phyloP scores from a whole-genome alignment of 2,888 invertebrate genomes.

The Cephalotes varians region DNA sequence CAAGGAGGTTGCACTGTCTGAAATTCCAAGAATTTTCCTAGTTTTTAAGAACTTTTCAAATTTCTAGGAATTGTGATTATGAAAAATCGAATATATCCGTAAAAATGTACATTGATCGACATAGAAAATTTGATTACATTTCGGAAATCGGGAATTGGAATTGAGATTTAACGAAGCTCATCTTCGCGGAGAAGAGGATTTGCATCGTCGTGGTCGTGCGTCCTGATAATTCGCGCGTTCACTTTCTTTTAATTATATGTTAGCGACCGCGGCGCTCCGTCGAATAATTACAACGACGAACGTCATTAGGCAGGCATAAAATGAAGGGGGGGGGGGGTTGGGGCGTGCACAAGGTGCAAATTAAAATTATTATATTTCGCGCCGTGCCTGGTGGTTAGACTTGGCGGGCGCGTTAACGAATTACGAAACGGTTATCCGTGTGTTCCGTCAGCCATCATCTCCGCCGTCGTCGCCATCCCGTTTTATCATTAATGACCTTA shows the following conservation, averaged over 20 bases:
- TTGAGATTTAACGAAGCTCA: constrained; percentile 39
- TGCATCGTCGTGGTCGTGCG: too few species aligned
- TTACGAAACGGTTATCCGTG: constrained; percentile 32
- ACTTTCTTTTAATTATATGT: constrained; percentile 78
- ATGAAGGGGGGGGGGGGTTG: constrained; percentile 49
- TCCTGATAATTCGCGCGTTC: constrained; percentile 64
- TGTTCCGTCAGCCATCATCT: background rate
- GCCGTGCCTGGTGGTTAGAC: constrained; percentile 55
- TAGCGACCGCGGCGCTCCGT: constrained; percentile 66
- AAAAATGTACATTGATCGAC: background rate
- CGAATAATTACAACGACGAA: constrained; percentile 79
- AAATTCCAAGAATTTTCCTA: background rate
- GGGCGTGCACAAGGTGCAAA: constrained; percentile 54
- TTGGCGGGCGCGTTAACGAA: constrained; percentile 30
- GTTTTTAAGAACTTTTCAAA: background rate
- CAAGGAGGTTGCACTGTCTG: background rate
- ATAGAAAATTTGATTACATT: background rate
- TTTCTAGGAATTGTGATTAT: background rate
- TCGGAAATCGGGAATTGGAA: constrained; percentile 4
- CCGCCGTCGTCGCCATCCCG: background rate
- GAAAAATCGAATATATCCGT: background rate
- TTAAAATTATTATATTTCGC: constrained; percentile 75
- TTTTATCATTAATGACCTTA: constrained; percentile 37
- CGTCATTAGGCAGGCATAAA: constrained; percentile 80
- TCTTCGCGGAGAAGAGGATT: background rate